Base-by-base conservation (phyloP, 2,797 vertebrate species). In the Tapirus indicus region DNA sequence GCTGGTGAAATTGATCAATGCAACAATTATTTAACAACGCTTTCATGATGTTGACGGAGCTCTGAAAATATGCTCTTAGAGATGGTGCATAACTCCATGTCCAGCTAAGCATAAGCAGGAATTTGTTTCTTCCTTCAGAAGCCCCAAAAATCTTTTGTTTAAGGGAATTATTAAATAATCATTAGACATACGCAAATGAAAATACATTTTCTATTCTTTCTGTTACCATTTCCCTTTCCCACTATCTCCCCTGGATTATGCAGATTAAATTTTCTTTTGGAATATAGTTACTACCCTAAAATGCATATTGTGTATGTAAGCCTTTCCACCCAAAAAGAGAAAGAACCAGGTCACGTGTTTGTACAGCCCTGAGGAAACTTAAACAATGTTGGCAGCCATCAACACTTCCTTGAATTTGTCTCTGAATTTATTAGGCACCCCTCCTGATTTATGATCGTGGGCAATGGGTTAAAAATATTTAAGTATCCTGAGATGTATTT, bases 1-100 rank as follows among this genome's bases (percentile, higher is more conserved):
- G 38, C 12, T 88, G 23, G 72, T 88, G 71, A 96, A 38, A 69
- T 88, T 89, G 85, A 69, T 87, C n/a, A 78, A 49, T 54, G 49
- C 68, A 88, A 54, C 62, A 84, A 93, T 82, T 92, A 91, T 47
- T 94, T 88, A 82, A 58, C 7, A 88, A 92, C n/a, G 80, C 1
- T 25, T 91, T 85, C 52, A 77, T 49, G 60, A 83, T 54, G 12
- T n/a, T 77, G 25, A 21, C 21, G 13, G 18, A 71, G 27, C 4
- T 58, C 71, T 72, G 82, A 66, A 2, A 41, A 6, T 49, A 20
- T 16, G 23, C 17, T 80, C 35, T 83, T 69, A 72, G 2, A 58
- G 27, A 75, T 12, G 44, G 20, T 87, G 5, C 27, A 78, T 86
- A 71, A 58, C 25, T 88, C 35, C 8, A 4, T 21, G 13, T 66